phyloP scores from a whole-genome alignment of 2,113 vertebrate species.

The Agapornis roseicollis region DNA sequence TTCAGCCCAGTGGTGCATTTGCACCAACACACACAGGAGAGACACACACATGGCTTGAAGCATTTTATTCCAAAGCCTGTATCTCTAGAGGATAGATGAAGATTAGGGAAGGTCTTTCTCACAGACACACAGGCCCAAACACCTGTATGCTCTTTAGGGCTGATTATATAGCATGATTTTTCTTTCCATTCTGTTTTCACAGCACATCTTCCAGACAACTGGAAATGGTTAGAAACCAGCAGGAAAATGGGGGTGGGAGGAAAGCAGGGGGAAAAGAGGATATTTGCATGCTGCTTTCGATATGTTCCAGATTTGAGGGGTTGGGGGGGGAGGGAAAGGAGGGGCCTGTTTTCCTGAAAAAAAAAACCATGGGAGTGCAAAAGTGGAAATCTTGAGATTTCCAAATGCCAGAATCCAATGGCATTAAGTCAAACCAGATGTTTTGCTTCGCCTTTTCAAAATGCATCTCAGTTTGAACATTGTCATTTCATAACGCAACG shows the following conservation, averaged over 20 bases:
- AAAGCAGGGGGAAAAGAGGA: background rate
- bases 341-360: background rate
- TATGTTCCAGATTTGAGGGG: conserved; percentile 39
- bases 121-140: background rate
- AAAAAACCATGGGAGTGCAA: background rate
- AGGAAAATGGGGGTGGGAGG: background rate
- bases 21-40: background rate
- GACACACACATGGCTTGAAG: background rate
- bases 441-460: background rate
- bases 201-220: conserved; percentile 13
- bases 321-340: background rate
- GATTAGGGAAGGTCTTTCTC: background rate
- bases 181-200: background rate
- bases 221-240: conserved; percentile 36
- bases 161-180: background rate
- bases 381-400: background rate
- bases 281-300: background rate
- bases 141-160: background rate
- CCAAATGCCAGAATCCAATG: background rate
- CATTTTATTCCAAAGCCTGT: background rate
- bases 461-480: background rate
- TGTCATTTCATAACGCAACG: background rate
- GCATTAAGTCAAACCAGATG: conserved; percentile 6
- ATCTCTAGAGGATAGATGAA: background rate
- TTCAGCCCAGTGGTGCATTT: background rate